Evolutionary conservation across 2,797 vertebrate genomes (phyloP).

Genomic region (Pseudochirops corinnae): DNA sequence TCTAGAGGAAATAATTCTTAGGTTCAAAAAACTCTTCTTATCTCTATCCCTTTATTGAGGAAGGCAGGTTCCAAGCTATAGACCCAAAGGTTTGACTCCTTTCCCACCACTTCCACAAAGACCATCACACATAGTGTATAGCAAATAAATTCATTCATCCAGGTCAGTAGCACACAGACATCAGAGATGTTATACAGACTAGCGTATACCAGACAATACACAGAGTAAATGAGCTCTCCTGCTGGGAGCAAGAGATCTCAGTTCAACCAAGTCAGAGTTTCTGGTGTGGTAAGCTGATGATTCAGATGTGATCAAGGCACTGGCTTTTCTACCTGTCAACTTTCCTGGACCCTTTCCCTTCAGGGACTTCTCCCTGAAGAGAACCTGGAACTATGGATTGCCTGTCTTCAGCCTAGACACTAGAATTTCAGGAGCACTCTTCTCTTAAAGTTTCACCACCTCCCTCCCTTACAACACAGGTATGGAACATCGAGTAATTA

Average conservation of each 20-base stretch:
- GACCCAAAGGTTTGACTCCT: background rate
- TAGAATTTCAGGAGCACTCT: background rate
- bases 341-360: background rate
- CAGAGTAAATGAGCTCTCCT: background rate
- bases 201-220: background rate
- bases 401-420: background rate
- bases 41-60: background rate
- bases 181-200: background rate
- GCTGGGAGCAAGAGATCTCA: background rate
- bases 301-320: background rate
- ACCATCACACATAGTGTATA: background rate
- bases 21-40: background rate
- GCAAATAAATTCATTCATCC: background rate
- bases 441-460: background rate
- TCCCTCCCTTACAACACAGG: background rate
- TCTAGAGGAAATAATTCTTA: background rate
- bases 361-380: background rate
- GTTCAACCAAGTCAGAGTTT: background rate
- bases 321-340: background rate
- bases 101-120: too few relatives aligned
- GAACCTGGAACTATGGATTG: background rate
- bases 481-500: background rate
- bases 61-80: background rate
- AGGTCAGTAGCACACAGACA: background rate
- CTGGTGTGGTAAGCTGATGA: background rate